Evolutionary conservation across 1,140 invertebrate species (phyloP).

Genomic region (Drosophila sulfurigaster): DNA sequence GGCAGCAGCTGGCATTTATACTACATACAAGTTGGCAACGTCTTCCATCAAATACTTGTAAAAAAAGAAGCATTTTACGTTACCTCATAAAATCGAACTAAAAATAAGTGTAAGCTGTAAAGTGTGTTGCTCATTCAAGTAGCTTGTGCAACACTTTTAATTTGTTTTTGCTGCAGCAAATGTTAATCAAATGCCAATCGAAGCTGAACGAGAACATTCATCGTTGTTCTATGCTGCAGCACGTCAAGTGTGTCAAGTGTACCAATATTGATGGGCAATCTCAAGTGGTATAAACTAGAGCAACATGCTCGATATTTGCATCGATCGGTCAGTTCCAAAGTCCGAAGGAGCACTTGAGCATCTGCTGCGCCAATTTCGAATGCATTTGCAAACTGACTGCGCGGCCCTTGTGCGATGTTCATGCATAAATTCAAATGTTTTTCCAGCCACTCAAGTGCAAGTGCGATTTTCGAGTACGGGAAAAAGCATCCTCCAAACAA

Average conservation of each 20-base stretch:
- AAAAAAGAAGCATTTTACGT: constrained; percentile 58
- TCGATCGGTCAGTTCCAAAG: constrained; percentile 32
- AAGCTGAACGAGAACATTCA: constrained; percentile 13
- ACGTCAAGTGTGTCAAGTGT: constrained; percentile 69
- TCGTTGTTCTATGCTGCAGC: not conserved
- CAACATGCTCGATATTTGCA: constrained; percentile 68
- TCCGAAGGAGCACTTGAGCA: constrained; percentile 27
- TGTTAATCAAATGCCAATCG: constrained; percentile 58
- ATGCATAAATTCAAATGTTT: constrained; percentile 81
- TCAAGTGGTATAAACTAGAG: constrained; percentile 47
- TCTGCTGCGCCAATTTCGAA: constrained; percentile 57
- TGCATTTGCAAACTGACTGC: constrained; percentile 60
- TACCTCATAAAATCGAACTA: constrained; percentile 30
- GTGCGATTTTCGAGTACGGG: not conserved
- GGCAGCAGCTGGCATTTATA: constrained; percentile 56
- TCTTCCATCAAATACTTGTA: constrained; percentile 66
- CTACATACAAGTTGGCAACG: constrained; percentile 24
- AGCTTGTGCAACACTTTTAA: constrained; percentile 23
- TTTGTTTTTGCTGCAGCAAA: constrained; percentile 36
- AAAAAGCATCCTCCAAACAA: constrained; percentile 15
- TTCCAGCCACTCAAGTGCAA: constrained; percentile 51
- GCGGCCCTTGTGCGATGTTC: constrained; percentile 36
- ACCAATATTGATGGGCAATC: constrained; percentile 76
- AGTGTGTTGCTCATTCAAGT: constrained; percentile 46
- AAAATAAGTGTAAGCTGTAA: constrained; percentile 17